A percentile compares a stretch with the other conserved stretches of the same genome.
phyloP scores from a whole-genome alignment of 2,888 invertebrate species.

The Alviniconcha strummeri region DNA sequence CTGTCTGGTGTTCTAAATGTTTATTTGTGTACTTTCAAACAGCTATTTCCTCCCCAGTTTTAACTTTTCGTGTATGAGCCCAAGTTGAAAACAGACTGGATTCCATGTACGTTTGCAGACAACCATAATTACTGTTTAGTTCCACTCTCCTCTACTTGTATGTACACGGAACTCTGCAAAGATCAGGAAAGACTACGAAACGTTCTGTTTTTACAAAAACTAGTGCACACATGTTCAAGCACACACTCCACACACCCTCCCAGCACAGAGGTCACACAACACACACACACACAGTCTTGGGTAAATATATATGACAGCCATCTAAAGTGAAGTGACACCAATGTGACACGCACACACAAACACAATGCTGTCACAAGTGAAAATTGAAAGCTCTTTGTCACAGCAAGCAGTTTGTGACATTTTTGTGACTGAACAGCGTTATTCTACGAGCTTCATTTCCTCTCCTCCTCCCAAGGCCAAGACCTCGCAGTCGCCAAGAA shows the following conservation, averaged over 20 bases:
- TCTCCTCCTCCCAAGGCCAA: too few relatives aligned
- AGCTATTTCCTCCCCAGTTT: too few relatives aligned
- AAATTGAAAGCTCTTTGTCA: constrained; percentile 1
- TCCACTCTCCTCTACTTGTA: too few relatives aligned
- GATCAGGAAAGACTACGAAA: constrained; percentile 22
- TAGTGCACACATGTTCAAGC: background rate
- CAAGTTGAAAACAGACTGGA: too few relatives aligned
- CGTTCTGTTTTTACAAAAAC: background rate
- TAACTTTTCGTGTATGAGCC: too few relatives aligned
- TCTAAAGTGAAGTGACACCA: constrained; percentile 10
- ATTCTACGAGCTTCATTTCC: too few relatives aligned
- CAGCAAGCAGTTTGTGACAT: background rate
- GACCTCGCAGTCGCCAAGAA: too few relatives aligned
- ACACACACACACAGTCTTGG: constrained; percentile 3
- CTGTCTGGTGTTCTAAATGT: too few relatives aligned
- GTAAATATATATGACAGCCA: constrained; percentile 2
- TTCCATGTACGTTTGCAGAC: too few relatives aligned
- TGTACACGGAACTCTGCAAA: background rate
- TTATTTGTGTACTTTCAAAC: too few relatives aligned
- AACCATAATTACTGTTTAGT: too few relatives aligned
- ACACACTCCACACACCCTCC: too few relatives aligned
- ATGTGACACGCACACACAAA: background rate
- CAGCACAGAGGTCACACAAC: background rate
- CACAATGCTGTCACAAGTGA: constrained; percentile 7
- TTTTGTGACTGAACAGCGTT: background rate